Conservation (phyloP, 2,797 vertebrate genomes). For the Numenius phaeopus region DNA sequence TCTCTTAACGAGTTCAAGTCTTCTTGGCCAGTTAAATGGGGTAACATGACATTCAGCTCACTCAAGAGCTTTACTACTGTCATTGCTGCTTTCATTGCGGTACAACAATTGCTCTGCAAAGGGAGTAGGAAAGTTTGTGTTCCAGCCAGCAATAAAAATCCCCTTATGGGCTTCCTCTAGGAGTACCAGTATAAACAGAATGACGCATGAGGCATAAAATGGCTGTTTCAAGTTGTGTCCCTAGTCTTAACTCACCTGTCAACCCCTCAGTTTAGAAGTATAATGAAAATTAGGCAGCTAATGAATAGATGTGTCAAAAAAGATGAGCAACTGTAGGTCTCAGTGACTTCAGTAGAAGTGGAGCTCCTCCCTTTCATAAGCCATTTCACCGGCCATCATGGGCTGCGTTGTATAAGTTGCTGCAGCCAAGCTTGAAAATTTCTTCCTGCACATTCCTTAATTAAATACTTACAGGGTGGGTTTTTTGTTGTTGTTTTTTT, state of each 20-base stretch:
- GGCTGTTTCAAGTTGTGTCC: background rate
- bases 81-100: background rate
- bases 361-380: background rate
- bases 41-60: background rate
- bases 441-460: background rate
- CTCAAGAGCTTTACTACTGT: background rate
- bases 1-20: background rate
- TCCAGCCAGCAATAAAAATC: background rate
- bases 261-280: background rate
- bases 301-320: background rate
- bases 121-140: background rate
- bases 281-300: background rate
- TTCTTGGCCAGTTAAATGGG: background rate
- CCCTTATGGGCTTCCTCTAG: background rate
- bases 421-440: background rate
- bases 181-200: background rate
- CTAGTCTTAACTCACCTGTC: background rate
- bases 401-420: background rate
- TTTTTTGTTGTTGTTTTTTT: background rate
- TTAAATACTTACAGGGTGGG: background rate
- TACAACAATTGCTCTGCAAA: background rate
- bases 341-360: background rate
- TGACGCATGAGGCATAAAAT: background rate
- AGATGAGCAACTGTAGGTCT: background rate
- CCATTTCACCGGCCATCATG: background rate